Conservation (phyloP, 2,797 vertebrate species). For the Lateolabrax maculatus region DNA sequence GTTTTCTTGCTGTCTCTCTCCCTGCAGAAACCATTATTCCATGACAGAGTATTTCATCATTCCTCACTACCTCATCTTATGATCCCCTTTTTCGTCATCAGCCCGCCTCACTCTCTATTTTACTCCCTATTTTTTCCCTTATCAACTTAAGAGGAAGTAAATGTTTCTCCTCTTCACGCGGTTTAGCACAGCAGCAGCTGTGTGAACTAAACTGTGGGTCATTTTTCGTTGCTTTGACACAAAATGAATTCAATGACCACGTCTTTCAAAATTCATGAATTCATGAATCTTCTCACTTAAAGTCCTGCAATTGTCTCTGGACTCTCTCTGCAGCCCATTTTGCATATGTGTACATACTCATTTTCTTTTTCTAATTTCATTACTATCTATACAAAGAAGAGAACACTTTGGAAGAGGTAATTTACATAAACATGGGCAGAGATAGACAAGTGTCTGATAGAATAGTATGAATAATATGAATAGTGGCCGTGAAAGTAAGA, state of each 20-base stretch:
- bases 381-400: conserved; percentile 31
- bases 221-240: conserved; percentile 49
- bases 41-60: conserved; percentile 61
- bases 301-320: conserved; percentile 8
- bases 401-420: conserved; percentile 12
- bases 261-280: conserved; percentile 50
- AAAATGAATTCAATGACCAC: conserved; percentile 48
- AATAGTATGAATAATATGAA: no score
- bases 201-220: conserved; percentile 32
- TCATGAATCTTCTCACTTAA: conserved; percentile 16
- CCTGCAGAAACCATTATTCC: conserved; percentile 50
- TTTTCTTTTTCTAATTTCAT: conserved; percentile 38
- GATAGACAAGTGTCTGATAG: conserved; percentile 41
- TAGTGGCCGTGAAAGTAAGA: conserved; percentile 8
- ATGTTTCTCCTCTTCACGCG: conserved; percentile 43
- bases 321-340: conserved; percentile 1
- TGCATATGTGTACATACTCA: conserved; percentile 34
- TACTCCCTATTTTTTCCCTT: conserved; percentile 19
- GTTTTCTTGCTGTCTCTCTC: conserved; percentile 10
- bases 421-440: conserved; percentile 41
- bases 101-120: conserved; percentile 42
- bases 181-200: conserved; percentile 21
- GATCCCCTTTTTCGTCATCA: conserved; percentile 56
- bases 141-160: conserved; percentile 47
- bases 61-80: conserved; percentile 44